Evolutionary conservation across 2,888 invertebrate genomes (phyloP).

Genomic region (Hirtodrosophila alboralis): DNA sequence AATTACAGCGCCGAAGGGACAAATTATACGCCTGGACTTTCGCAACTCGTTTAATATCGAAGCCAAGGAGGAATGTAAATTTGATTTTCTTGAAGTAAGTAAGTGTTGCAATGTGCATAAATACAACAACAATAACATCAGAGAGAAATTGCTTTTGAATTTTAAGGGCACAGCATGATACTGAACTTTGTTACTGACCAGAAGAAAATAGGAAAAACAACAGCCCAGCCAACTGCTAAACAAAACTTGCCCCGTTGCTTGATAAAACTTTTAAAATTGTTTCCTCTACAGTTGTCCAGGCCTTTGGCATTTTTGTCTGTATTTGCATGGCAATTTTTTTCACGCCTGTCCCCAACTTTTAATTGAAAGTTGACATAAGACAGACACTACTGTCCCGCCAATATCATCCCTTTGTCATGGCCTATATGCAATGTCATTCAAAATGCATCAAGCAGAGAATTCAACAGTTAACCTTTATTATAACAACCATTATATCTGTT

Average conservation of each 20-base stretch:
- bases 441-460: slow-evolving; percentile 15
- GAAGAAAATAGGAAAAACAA: slow-evolving; percentile 1
- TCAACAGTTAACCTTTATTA: neutral
- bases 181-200: slow-evolving; percentile 33
- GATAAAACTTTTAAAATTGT: slow-evolving; percentile 55
- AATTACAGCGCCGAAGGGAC: slow-evolving; percentile 86
- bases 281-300: slow-evolving; percentile 37
- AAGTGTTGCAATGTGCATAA: slow-evolving; percentile 32
- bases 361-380: slow-evolving; percentile 67
- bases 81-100: slow-evolving; percentile 90
- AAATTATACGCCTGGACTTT: slow-evolving; percentile 90
- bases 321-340: slow-evolving; percentile 29
- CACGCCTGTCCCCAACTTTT: slow-evolving; percentile 45
- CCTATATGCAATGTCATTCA: slow-evolving; percentile 3
- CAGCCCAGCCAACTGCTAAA: slow-evolving; percentile 19
- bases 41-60: slow-evolving; percentile 92
- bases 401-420: too few species aligned
- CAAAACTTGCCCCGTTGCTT: slow-evolving; percentile 44
- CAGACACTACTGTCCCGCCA: slow-evolving; percentile 2
- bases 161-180: slow-evolving; percentile 19
- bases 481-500: too few species aligned
- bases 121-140: slow-evolving; percentile 8
- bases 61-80: slow-evolving; percentile 88
- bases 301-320: slow-evolving; percentile 29
- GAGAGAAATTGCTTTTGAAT: slow-evolving; percentile 15